These are phyloP conservation scores for Taxidea taxus DNA, from an alignment of 2,113 vertebrate genomes.

Conservation along the genomic window DNA sequence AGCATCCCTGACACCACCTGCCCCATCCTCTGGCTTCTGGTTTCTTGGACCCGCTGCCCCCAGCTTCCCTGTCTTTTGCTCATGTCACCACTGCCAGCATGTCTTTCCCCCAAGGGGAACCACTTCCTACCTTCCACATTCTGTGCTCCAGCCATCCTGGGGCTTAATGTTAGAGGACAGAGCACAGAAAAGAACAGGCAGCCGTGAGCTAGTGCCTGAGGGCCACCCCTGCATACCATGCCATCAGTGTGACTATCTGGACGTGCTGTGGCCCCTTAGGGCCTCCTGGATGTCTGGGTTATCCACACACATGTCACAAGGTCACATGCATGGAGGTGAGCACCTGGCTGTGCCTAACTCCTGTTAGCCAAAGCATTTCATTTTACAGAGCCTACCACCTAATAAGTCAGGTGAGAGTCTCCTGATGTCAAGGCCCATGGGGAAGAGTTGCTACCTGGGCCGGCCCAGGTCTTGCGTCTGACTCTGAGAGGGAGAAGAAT, in stretches of 20 bases:
- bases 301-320: neutral
- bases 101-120: neutral
- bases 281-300: neutral
- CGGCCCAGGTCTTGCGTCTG: neutral
- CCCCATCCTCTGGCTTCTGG: neutral
- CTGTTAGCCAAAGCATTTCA: neutral
- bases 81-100: neutral
- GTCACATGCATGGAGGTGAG: neutral
- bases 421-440: neutral
- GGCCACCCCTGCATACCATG: neutral
- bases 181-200: neutral
- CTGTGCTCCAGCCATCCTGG: neutral
- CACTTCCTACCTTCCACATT: neutral
- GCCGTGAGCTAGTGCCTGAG: neutral
- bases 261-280: neutral
- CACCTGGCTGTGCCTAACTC: neutral
- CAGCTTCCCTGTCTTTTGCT: neutral
- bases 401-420: neutral
- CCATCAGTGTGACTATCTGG: neutral
- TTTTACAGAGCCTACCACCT: neutral
- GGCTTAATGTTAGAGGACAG: neutral
- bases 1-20: neutral
- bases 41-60: neutral
- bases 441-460: neutral
- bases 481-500: neutral